Evolutionary conservation across 2,113 vertebrate genomes (phyloP).

Genomic region (Oreamnos americanus): DNA sequence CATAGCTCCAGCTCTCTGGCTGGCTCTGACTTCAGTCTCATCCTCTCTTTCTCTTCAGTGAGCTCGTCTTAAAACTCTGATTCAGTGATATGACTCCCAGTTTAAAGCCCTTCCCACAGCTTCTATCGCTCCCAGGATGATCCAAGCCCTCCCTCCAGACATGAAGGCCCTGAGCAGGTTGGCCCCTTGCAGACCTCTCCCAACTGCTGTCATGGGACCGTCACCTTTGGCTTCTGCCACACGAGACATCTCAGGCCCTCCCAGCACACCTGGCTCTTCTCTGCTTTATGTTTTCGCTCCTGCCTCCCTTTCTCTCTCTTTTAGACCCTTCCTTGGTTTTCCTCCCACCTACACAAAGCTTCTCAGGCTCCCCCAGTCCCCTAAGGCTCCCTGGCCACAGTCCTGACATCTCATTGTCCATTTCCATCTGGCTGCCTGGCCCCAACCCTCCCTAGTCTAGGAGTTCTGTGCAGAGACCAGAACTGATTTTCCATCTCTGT

Average conservation of each 20-base stretch:
- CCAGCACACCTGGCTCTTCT: background rate
- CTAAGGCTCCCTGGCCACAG: background rate
- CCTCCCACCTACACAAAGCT: background rate
- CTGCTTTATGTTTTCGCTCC: background rate
- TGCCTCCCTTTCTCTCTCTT: background rate
- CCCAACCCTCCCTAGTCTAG: background rate
- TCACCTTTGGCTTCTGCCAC: background rate
- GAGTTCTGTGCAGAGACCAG: background rate
- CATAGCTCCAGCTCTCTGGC: background rate
- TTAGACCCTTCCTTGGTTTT: background rate
- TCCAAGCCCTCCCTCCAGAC: background rate
- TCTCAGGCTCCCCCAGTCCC: background rate
- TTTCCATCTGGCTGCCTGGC: background rate
- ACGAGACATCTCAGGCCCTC: background rate
- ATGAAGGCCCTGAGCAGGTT: background rate
- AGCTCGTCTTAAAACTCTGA: background rate
- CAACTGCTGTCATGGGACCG: rapidly evolving
- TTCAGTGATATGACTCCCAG: background rate
- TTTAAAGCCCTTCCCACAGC: background rate
- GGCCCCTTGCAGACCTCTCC: background rate
- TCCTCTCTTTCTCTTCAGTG: background rate
- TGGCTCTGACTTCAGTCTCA: background rate
- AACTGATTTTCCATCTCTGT: background rate
- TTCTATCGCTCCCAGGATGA: background rate
- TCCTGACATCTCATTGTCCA: background rate